Evolutionary conservation across 1,140 invertebrate species (phyloP).

Genomic region (Aphaenogaster rudis): DNA sequence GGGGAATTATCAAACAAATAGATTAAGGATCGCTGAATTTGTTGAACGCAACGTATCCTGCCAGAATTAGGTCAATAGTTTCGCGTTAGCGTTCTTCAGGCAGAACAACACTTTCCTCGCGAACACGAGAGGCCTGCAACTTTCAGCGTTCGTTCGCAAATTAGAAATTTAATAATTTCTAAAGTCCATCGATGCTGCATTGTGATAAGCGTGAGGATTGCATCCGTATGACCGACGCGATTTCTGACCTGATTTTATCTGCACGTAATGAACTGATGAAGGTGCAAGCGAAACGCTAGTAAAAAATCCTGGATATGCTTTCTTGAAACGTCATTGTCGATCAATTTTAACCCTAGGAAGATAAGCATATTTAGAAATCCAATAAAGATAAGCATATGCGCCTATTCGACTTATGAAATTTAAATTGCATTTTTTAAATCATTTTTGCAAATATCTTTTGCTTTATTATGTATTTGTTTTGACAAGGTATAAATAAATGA

Average conservation of each 20-base stretch:
- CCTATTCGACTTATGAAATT: too few relatives aligned
- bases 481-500: too few relatives aligned
- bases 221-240: background rate
- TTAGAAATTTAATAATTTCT: slow-evolving; percentile 23
- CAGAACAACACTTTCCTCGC: slow-evolving; percentile 12
- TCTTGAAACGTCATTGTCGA: background rate
- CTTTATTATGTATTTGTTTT: too few relatives aligned
- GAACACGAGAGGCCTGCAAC: background rate
- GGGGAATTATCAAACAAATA: background rate
- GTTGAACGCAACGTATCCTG: slow-evolving; percentile 25
- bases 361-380: too few relatives aligned
- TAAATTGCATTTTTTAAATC: too few relatives aligned
- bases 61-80: slow-evolving; percentile 26
- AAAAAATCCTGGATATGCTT: background rate
- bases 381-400: too few relatives aligned
- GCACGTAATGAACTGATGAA: slow-evolving; percentile 14
- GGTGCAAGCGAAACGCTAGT: background rate
- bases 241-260: slow-evolving; percentile 22
- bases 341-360: background rate
- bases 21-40: background rate
- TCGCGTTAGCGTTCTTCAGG: background rate
- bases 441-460: too few relatives aligned
- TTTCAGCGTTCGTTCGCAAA: background rate
- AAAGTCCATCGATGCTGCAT: background rate
- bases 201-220: background rate